Evolutionary conservation across 2,113 vertebrate genomes (phyloP).

Genomic region (Sebastes fasciatus): DNA sequence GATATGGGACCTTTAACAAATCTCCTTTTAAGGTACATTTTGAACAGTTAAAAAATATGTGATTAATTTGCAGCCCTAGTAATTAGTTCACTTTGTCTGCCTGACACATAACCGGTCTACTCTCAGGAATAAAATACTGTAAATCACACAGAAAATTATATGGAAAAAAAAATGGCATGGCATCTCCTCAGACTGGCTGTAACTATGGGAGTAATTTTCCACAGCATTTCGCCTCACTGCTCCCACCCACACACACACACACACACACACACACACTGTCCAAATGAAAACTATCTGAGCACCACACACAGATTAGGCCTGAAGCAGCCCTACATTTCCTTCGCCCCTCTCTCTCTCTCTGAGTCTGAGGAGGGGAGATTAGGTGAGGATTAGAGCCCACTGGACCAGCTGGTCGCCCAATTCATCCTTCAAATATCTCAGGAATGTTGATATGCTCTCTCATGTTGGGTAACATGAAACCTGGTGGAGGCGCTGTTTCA

Average conservation of each 20-base stretch:
- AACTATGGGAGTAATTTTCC: constrained; percentile 25
- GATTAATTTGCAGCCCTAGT: no score
- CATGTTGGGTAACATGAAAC: constrained; percentile 48
- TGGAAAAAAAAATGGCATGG: neutral
- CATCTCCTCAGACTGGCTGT: neutral
- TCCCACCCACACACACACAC: neutral
- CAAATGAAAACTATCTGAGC: constrained; percentile 38
- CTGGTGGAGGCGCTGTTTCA: constrained; percentile 73
- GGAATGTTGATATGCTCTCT: constrained; percentile 73
- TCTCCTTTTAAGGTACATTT: no score
- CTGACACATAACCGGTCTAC: neutral
- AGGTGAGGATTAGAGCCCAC: constrained; percentile 72
- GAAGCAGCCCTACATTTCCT: constrained; percentile 46
- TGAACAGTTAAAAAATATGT: no score
- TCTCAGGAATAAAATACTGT: neutral
- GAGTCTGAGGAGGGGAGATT: constrained; percentile 63
- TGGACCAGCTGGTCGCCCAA: constrained; percentile 73
- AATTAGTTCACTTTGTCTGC: neutral
- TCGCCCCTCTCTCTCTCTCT: constrained; percentile 24
- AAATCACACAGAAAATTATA: neutral
- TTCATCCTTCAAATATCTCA: constrained; percentile 79
- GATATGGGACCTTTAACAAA: no score
- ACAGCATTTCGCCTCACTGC: constrained; percentile 14
- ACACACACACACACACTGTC: constrained; percentile 3
- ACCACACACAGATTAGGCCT: constrained; percentile 44